Evolutionary conservation across 2,113 vertebrate genomes (phyloP), one percentile per base, ranked within the genome.

Genomic region (Gulo gulo): DNA sequence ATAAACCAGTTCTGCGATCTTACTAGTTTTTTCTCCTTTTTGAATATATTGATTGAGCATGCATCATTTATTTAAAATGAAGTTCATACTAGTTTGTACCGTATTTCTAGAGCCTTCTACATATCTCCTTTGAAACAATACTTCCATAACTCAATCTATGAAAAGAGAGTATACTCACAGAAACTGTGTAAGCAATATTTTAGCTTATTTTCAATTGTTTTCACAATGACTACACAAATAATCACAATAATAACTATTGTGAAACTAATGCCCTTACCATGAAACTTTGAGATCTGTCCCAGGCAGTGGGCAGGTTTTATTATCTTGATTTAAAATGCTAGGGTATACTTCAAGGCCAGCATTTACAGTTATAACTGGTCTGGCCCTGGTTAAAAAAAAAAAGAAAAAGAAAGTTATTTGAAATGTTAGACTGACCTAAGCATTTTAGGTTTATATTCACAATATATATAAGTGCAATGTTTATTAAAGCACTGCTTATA

Each of bases 301-400:
- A 89, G 98, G 97, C 29, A 99, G 98, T 0, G 24, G 78, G 98
- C 99, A 99, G 59, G 39, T 98, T 98, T 99, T 99, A 9, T 99
- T 99, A 61, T 99, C 99, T 13, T 99, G 99, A 98, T 99, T 99
- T 97, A 99, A 98, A 98, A 99, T 99, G 94, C 99, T 99, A 81
- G 99, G 99, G 11, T 98, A 99, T 26, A 99, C 98, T 98, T 99
- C 99, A 86, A 99, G 97, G 4, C 99, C 99, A 86, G 99, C 99
- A 74, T 99, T 99, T 50, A 99, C 99, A 39, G 99, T 99, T 98
- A 99, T 99, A 92, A 99, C 99, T 2, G 99, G 99, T 57, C 99
- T 99, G 63, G 99, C 99, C 98, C 99, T 99, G 98, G 71, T 31
- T 89, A 71, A 8, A 85, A 84, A 52, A 52, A 42, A 21, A 39